Percentiles rank a stretch among this genome's conserved stretches.
phyloP scores from a whole-genome alignment of 1,140 invertebrate genomes.

The Leptonema lineaticorne region DNA sequence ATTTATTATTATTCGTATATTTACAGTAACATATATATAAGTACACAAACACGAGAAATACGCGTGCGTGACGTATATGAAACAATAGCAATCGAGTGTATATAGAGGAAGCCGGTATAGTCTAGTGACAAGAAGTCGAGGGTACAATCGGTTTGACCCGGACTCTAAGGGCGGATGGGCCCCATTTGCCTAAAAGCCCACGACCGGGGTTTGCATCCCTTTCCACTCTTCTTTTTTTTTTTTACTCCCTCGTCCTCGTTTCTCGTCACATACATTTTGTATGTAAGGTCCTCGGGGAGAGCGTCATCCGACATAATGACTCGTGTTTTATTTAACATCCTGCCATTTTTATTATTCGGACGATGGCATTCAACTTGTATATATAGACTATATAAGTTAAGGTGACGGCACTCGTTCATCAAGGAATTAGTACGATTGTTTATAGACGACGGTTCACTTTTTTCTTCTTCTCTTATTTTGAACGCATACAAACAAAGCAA shows the following conservation, averaged over 20 bases:
- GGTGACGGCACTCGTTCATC: neutral
- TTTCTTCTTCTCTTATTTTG: too few relatives aligned
- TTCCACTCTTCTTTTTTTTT: neutral
- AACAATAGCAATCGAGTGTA: neutral
- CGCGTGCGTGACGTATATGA: too few relatives aligned
- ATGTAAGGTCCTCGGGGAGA: constrained; percentile 17
- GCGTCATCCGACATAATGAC: constrained; percentile 37
- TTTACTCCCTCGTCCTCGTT: neutral
- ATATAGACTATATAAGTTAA: too few relatives aligned
- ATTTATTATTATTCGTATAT: too few relatives aligned
- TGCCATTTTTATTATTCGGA: constrained; percentile 26
- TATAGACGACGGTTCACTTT: too few relatives aligned
- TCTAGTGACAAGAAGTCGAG: neutral
- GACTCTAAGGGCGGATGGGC: neutral
- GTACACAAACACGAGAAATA: too few relatives aligned
- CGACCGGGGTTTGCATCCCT: constrained; percentile 27
- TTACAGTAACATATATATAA: too few relatives aligned
- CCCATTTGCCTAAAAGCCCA: constrained; percentile 39
- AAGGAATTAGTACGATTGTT: neutral
- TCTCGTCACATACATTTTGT: constrained; percentile 26
- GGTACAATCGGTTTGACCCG: constrained; percentile 18
- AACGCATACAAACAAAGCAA: too few relatives aligned
- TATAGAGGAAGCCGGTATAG: neutral
- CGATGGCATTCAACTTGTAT: neutral
- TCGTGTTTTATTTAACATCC: constrained; percentile 38